Conservation (phyloP, 1,140 invertebrate species). For the Bemisia tabaci region DNA sequence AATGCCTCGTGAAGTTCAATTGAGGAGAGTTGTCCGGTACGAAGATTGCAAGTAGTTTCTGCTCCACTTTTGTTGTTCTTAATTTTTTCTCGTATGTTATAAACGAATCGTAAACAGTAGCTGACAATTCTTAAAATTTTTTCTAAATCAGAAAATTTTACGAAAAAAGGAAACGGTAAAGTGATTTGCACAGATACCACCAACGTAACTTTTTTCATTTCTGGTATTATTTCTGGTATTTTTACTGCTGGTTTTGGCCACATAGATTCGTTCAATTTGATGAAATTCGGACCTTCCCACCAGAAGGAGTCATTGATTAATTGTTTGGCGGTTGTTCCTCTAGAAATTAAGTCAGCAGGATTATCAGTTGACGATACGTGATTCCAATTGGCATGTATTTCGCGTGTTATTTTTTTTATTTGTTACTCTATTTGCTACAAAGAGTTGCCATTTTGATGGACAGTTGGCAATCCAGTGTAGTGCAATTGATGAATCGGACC, state of each 20-base stretch:
- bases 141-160: background rate
- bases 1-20: background rate
- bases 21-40: too few species aligned
- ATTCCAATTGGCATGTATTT: conserved; percentile 13
- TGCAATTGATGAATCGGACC: conserved; percentile 19
- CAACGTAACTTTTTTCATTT: background rate
- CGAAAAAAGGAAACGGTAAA: background rate
- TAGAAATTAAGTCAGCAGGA: conserved; percentile 27
- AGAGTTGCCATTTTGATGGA: conserved; percentile 17
- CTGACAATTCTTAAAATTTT: conserved; percentile 2
- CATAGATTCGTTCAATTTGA: background rate
- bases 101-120: conserved; percentile 7
- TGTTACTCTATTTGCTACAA: conserved; percentile 24
- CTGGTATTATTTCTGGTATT: background rate
- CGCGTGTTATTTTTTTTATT: conserved; percentile 24
- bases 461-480: conserved; percentile 13
- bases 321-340: conserved; percentile 19
- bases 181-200: background rate
- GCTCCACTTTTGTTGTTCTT: background rate
- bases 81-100: conserved; percentile 1
- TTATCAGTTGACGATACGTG: conserved; percentile 24
- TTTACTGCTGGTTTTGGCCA: background rate
- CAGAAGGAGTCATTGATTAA: conserved; percentile 22
- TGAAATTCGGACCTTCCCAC: conserved; percentile 25
- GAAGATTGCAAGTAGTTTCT: background rate